Evolutionary conservation across 2,797 vertebrate genomes (phyloP), one percentile per base, ranked within the genome.

Genomic region (Manis pentadactyla): DNA sequence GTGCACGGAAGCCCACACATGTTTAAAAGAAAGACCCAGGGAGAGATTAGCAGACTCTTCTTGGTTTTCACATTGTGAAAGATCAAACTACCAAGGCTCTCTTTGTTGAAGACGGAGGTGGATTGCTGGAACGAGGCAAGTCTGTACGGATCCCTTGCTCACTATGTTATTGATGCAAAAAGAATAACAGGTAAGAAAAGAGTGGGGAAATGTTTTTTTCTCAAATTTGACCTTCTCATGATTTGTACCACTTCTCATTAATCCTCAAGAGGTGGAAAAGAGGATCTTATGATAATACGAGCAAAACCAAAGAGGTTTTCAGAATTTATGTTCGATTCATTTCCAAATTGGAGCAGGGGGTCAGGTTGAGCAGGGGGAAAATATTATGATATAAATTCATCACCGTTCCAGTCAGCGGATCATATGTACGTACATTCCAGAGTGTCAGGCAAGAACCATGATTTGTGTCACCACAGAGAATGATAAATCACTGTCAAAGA

Each of bases 401-500:
- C 98, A 97, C 97, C 92, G 96, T 96, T 98, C 92, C 95, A 93
- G 95, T 92, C 96, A 87, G 97, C 97, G 97, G 97, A 97, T 97
- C 97, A 95, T 97, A 97, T 93, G 97, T 98, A 97, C 97, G 96
- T 98, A 97, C 97, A 97, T 98, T 98, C 98, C 98, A 97, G 97
- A 96, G 96, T 95, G 98, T 97, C 98, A 97, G 97, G 97, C 98
- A 95, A 97, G 97, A 97, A 96, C 96, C 94, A 14, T 98, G 98
- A 98, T 98, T 98, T 98, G 98, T 98, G 98, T 98, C 98, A 98
- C 98, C 95, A 95, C 97, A 97, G 98, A 98, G 98, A 97, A 98
- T 98, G 98, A 98, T 98, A 98, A 98, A 99, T 99, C 98, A 98
- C 97, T 86, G 82, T 83, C 96, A 97, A 98, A 98, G 98, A 98